Percentiles rank a stretch among this genome's conserved stretches.
phyloP scores from a whole-genome alignment of 1,140 invertebrate species.

The Eubasilissa regina region DNA sequence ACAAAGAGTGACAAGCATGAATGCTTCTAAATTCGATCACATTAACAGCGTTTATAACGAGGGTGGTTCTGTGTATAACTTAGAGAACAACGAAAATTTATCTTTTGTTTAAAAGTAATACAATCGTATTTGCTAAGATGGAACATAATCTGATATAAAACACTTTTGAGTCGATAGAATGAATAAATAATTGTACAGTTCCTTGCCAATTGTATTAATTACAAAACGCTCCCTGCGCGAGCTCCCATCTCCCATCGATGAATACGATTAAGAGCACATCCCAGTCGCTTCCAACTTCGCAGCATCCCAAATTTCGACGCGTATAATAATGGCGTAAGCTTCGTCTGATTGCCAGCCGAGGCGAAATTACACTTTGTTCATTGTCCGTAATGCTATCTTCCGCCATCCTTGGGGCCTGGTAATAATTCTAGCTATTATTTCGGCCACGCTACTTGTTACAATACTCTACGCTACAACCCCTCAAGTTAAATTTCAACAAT shows the following conservation, averaged over 20 bases:
- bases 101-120: no score
- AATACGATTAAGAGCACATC: constrained; percentile 25
- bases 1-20: no score
- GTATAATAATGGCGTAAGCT: constrained; percentile 24
- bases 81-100: no score
- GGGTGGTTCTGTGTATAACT: no score
- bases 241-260: constrained; percentile 20
- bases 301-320: constrained; percentile 13
- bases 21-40: no score
- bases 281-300: constrained; percentile 11
- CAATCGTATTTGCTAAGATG: no score
- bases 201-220: constrained; percentile 26
- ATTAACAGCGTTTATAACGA: no score
- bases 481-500: constrained; percentile 34
- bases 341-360: constrained; percentile 18
- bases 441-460: constrained; percentile 31
- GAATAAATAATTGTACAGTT: constrained; percentile 8
- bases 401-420: constrained; percentile 23
- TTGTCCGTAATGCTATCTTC: constrained; percentile 54
- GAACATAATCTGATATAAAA: no score
- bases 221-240: constrained; percentile 13
- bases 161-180: background rate
- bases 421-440: constrained; percentile 57
- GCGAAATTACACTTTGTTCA: constrained; percentile 57
- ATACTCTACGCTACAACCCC: constrained; percentile 17